Percentiles rank a stretch among this genome's conserved stretches.
Conservation (phyloP, 2,797 vertebrate genomes). For the Chelmon rostratus region DNA sequence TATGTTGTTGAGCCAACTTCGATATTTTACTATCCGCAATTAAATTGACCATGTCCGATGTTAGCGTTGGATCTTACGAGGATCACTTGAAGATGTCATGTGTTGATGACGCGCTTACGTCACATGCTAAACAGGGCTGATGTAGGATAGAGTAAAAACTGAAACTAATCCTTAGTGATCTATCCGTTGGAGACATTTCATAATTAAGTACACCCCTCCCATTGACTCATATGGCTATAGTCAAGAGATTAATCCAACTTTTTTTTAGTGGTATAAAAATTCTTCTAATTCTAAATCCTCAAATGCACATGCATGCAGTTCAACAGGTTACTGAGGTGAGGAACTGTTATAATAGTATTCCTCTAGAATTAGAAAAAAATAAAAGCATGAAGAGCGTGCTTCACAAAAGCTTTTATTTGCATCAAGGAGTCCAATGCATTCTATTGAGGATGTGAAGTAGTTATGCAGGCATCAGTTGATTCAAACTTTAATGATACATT, state of each 20-base stretch:
- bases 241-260: neutral
- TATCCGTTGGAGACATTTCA: slow-evolving; percentile 5
- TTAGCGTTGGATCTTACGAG: slow-evolving; percentile 20
- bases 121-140: slow-evolving; percentile 63
- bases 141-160: slow-evolving; percentile 33
- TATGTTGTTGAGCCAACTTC: neutral
- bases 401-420: slow-evolving; percentile 70
- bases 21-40: too few species aligned
- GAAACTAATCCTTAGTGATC: neutral
- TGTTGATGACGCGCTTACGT: slow-evolving; percentile 76
- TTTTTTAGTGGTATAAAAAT: too few species aligned
- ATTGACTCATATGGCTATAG: neutral
- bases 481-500: slow-evolving; percentile 27
- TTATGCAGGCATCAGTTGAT: slow-evolving; percentile 48
- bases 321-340: slow-evolving; percentile 10
- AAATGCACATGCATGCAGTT: neutral
- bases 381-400: slow-evolving; percentile 4
- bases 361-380: neutral
- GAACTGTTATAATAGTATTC: neutral
- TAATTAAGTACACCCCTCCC: neutral
- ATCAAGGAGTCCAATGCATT: slow-evolving; percentile 58
- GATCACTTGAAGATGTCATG: slow-evolving; percentile 56
- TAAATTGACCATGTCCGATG: neutral
- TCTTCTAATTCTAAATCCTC: too few species aligned
- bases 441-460: slow-evolving; percentile 19